A percentile compares a stretch with the other conserved stretches of the same genome.
These are phyloP conservation scores for Anguilla anguilla DNA, from an alignment of 2,797 vertebrate species.

Conservation along the genomic window DNA sequence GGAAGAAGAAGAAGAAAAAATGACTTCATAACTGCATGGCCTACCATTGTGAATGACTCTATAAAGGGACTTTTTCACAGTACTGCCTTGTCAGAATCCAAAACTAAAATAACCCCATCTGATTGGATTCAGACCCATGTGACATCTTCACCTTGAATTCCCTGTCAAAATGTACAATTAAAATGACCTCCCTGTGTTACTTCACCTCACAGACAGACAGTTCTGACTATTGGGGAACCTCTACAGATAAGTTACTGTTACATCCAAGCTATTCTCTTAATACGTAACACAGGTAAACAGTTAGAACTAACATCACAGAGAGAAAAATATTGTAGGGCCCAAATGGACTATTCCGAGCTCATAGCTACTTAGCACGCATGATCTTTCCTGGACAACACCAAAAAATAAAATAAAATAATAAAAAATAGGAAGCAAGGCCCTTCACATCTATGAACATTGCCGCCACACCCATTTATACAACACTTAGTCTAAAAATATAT, in stretches of 20 bases:
- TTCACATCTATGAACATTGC: constrained; percentile 71
- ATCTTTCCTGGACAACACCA: constrained; percentile 31
- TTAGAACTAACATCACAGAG: background rate
- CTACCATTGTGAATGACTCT: background rate
- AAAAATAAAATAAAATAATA: constrained; percentile 36
- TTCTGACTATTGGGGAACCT: background rate
- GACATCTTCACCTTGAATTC: background rate
- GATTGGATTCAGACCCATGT: background rate
- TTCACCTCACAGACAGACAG: constrained; percentile 1
- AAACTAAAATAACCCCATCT: background rate
- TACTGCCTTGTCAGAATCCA: background rate
- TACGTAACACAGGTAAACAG: constrained; percentile 6
- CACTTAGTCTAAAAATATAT: constrained; percentile 54
- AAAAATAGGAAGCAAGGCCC: constrained; percentile 46
- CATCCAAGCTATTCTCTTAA: constrained; percentile 19
- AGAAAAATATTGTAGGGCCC: background rate
- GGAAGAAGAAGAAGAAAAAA: background rate
- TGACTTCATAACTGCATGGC: background rate
- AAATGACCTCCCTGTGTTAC: background rate
- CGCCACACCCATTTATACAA: constrained; percentile 37
- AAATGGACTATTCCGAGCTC: background rate
- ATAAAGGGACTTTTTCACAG: background rate
- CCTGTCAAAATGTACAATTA: background rate
- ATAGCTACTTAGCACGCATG: constrained; percentile 25
- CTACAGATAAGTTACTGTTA: background rate